Evolutionary conservation across 1,140 invertebrate species (phyloP).

Genomic region (Rhyzopertha dominica): DNA sequence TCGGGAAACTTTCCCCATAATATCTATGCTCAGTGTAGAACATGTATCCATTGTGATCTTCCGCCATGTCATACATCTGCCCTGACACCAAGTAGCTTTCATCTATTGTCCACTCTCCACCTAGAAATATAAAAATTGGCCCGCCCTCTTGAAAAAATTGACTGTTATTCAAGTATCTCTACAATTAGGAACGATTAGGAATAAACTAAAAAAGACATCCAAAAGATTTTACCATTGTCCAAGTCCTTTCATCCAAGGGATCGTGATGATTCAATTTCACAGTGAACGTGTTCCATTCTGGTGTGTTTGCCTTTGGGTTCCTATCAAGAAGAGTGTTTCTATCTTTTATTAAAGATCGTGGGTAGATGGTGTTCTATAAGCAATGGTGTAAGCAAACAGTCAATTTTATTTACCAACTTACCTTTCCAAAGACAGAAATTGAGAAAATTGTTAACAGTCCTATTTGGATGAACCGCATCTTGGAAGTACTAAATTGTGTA

Average conservation of each 20-base stretch:
- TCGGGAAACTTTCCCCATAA: constrained; percentile 74
- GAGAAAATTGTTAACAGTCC: no score
- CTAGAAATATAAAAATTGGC: constrained; percentile 71
- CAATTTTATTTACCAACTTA: no score
- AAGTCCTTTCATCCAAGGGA: constrained; percentile 9
- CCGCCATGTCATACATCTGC: constrained; percentile 54
- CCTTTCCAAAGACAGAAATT: no score
- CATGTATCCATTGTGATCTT: constrained; percentile 54
- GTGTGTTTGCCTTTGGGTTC: neutral
- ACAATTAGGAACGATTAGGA: constrained; percentile 35
- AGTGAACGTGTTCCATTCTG: neutral
- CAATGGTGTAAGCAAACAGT: neutral
- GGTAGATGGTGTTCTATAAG: neutral
- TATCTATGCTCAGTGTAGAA: constrained; percentile 75
- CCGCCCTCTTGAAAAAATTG: constrained; percentile 17
- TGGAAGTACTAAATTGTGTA: no score
- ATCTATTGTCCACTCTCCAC: constrained; percentile 59
- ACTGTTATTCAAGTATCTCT: constrained; percentile 17
- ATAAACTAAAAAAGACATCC: neutral
- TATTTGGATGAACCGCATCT: no score
- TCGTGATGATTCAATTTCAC: constrained; percentile 12
- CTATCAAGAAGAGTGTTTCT: neutral
- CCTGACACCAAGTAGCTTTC: constrained; percentile 46
- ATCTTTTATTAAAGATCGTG: neutral
- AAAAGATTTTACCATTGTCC: constrained; percentile 14